Conservation (phyloP, 2,113 vertebrate species). For the Cervus canadensis region DNA sequence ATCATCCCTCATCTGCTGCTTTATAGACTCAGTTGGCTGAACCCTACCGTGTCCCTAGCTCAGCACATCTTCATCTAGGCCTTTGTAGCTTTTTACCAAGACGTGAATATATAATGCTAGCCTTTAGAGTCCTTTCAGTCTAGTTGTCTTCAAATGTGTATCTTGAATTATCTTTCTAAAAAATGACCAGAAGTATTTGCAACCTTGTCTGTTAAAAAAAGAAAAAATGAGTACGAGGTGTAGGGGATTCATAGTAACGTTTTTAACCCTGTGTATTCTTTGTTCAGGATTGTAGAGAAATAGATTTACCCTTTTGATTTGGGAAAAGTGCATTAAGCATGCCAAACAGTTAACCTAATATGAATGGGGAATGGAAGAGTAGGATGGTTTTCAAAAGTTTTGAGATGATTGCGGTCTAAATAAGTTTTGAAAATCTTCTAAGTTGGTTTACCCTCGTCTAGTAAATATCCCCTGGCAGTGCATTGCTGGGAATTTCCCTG, state of each 20-base stretch:
- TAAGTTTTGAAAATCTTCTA: background rate
- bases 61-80: background rate
- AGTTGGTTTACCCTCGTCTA: background rate
- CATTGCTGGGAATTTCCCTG: background rate
- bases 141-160: background rate
- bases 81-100: background rate
- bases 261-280: background rate
- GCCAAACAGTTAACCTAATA: background rate
- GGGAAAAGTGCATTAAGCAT: background rate
- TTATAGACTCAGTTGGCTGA: background rate
- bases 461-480: background rate
- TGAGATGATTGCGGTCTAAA: background rate
- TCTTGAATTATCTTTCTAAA: constrained; percentile 25
- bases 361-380: background rate
- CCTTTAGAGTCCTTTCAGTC: background rate
- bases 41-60: background rate
- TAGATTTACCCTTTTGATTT: background rate
- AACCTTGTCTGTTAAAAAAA: background rate
- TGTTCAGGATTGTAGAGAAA: background rate
- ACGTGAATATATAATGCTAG: background rate
- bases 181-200: background rate
- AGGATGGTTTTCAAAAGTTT: background rate
- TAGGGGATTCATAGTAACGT: background rate
- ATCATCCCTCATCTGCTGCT: background rate
- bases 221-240: background rate